These are phyloP conservation scores for Bos javanicus DNA, from an alignment of 2,113 vertebrate genomes.

Conservation along the genomic window DNA sequence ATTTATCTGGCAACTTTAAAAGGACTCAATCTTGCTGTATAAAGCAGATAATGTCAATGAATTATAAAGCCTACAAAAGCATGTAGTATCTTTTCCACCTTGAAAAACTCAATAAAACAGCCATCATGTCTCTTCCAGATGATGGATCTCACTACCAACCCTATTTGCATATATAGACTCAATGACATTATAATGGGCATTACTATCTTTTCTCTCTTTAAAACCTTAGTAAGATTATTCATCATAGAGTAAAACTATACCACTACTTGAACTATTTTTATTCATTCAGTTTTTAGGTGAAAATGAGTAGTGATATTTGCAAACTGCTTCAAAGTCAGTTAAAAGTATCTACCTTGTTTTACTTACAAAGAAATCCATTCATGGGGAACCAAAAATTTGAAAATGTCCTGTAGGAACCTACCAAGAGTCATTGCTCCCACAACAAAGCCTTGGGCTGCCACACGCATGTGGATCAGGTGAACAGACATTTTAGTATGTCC, in stretches of 20 bases:
- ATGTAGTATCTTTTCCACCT: not conserved
- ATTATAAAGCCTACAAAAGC: not conserved
- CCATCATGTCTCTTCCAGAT: not conserved
- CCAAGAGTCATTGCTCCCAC: constrained; percentile 94
- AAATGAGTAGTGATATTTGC: constrained; percentile 11
- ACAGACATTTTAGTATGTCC: constrained; percentile 93
- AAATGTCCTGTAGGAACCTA: constrained; percentile 49
- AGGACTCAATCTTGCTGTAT: not conserved
- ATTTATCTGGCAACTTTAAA: not conserved
- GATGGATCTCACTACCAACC: not conserved
- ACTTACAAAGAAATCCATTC: not conserved
- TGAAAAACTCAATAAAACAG: not conserved
- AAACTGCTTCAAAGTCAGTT: not conserved
- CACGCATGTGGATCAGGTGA: constrained; percentile 94
- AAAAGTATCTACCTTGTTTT: not conserved
- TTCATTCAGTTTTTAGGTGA: not conserved
- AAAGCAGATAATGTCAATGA: not conserved
- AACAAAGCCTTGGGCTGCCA: constrained; percentile 95
- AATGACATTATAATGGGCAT: not conserved
- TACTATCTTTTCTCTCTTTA: not conserved
- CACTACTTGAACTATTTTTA: not conserved
- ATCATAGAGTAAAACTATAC: not conserved
- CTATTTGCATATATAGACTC: not conserved
- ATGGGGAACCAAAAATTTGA: not conserved
- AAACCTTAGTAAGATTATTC: not conserved